Base-by-base conservation (phyloP, 2,797 vertebrate genomes). In the Gymnothorax reevesii region DNA sequence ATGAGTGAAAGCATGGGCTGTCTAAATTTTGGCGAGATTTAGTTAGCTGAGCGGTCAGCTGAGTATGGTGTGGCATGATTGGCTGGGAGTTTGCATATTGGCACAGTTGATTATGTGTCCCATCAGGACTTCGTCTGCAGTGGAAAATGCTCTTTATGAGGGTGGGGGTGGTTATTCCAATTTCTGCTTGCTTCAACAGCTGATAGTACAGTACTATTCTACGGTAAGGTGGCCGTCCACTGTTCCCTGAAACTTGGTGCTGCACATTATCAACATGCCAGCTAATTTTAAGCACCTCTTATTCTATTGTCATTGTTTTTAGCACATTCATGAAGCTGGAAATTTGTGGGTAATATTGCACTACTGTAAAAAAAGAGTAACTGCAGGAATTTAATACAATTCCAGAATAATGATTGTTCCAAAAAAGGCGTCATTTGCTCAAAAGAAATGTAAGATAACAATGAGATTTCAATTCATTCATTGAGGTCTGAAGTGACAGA, bases 281-380 rank as follows among this genome's bases (percentile, higher is more conserved):
- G 49, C 33, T 17, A 49, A 0, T 77, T 49, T 77, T 1, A 17
- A 42, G 42, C 73, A 17, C 42, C 42, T 42, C 27, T 73, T 13
- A 42, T 49, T 77, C 33, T 17, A 77, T 52, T 33, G 33, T 77
- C 52, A 80, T 54, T 80, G 77, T n/a, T 6, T 54, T 80, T 42
- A 80, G 77, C 52, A n/a, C 77, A 80, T 77, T 77, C 73, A 77
- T 42, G 49, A 77, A 52, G 73, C 27, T 33, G 49, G 33, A 49
- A 17, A 77, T 77, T 49, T 42, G 33, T 42, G 3, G 33, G n/a
- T 33, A 49, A 77, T 49, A 52, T 77, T 49, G 33, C 22, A 6
- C 64, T 64, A 64, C 60, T 75, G 12, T 12, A 73, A 33, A 33
- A 10, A 42, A 77, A 77, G 42, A 17, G 13, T 42, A 15, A 15